Percentiles rank a stretch among this genome's conserved stretches.
Evolutionary conservation across 2,113 vertebrate genomes (phyloP).

Genomic region (Tetrax tetrax): DNA sequence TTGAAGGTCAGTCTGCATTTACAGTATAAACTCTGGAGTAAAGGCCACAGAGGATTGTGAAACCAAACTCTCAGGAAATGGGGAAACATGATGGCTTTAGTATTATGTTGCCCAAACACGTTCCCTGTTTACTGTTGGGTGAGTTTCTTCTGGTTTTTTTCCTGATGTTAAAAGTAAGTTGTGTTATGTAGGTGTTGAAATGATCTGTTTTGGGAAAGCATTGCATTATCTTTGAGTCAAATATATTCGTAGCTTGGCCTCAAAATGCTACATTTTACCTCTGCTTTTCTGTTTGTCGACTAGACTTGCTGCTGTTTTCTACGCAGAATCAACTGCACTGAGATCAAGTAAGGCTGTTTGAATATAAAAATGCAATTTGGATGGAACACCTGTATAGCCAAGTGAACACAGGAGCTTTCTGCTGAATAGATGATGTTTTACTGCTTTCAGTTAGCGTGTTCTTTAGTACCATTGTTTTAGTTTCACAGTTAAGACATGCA

Average conservation of each 20-base stretch:
- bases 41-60: slow-evolving; percentile 33
- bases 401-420: background rate
- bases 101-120: slow-evolving; percentile 59
- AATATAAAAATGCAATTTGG: background rate
- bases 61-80: slow-evolving; percentile 54
- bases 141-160: slow-evolving; percentile 42
- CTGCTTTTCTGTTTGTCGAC: background rate
- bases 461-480: background rate
- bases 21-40: slow-evolving; percentile 17
- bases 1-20: slow-evolving; percentile 29
- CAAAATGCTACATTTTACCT: background rate
- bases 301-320: background rate
- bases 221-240: background rate
- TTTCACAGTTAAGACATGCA: background rate
- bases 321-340: background rate
- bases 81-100: slow-evolving; percentile 52
- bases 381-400: background rate
- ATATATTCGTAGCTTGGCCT: background rate
- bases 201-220: slow-evolving; percentile 12
- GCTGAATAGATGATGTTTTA: background rate
- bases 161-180: background rate
- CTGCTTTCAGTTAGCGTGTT: background rate
- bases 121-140: slow-evolving; percentile 26
- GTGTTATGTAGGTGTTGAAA: background rate
- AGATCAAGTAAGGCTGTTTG: slow-evolving; percentile 65